These are phyloP conservation scores for Caenorhabditis sulstoni DNA, from an alignment of 2,888 invertebrate genomes.

Conservation along the genomic window DNA sequence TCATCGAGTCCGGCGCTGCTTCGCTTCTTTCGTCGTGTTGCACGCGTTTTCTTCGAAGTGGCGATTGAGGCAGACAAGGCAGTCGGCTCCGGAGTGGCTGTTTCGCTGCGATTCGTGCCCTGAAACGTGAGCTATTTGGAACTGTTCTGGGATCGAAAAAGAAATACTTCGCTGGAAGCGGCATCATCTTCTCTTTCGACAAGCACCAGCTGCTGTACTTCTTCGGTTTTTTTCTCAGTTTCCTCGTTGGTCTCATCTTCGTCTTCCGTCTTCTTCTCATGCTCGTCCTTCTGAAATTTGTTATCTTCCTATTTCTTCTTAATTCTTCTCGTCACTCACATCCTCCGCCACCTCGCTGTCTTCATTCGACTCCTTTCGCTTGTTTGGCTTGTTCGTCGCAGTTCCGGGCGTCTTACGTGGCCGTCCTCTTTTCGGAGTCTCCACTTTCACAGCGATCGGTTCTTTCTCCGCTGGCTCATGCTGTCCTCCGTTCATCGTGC, in stretches of 20 bases:
- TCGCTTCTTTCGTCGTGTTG: constrained; percentile 43
- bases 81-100: constrained; percentile 53
- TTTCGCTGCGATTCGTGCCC: constrained; percentile 52
- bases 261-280: constrained; percentile 57
- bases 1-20: constrained; percentile 20
- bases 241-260: constrained; percentile 51
- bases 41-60: constrained; percentile 35
- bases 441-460: not conserved
- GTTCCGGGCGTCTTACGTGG: constrained; percentile 39
- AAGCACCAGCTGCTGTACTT: constrained; percentile 1
- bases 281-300: constrained; percentile 48
- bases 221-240: constrained; percentile 30
- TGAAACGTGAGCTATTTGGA: not conserved
- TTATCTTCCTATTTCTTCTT: too few species aligned
- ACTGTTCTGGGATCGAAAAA: not conserved
- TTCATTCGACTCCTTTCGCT: constrained; percentile 27
- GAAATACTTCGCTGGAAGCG: constrained; percentile 56
- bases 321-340: constrained; percentile 8
- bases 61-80: constrained; percentile 23
- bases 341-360: constrained; percentile 46
- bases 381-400: constrained; percentile 15
- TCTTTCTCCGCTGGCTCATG: constrained; percentile 2
- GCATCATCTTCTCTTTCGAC: constrained; percentile 56
- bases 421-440: constrained; percentile 42
- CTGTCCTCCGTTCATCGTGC: constrained; percentile 14